Evolutionary conservation across 2,113 vertebrate species (phyloP).

Genomic region (Aegotheles bennettii): DNA sequence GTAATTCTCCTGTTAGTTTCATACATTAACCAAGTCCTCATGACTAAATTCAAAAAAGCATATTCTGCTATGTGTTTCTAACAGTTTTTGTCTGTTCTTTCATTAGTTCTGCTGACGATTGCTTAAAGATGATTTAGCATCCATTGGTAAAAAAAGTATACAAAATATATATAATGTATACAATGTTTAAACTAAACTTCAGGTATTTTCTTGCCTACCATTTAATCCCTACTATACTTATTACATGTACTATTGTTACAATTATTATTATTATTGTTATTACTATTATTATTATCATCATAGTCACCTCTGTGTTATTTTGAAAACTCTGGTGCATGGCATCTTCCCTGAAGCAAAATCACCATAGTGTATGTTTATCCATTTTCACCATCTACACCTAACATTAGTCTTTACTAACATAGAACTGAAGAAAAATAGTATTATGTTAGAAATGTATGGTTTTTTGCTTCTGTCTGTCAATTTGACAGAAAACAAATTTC

Average conservation of each 20-base stretch:
- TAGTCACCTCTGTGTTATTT: not conserved
- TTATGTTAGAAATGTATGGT: not conserved
- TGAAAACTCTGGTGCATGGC: not conserved
- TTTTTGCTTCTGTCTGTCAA: not conserved
- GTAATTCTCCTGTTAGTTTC: not conserved
- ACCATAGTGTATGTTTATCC: not conserved
- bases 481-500: not conserved
- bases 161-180: no score
- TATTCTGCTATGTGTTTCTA: not conserved
- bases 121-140: not conserved
- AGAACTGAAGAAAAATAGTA: not conserved
- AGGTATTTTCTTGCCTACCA: not conserved
- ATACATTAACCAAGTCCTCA: not conserved
- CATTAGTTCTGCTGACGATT: not conserved
- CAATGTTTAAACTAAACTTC: not conserved
- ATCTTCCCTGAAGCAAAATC: constrained; percentile 11
- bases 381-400: not conserved
- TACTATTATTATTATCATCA: not conserved
- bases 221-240: not conserved
- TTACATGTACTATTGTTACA: not conserved
- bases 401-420: not conserved
- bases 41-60: not conserved
- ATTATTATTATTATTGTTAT: not conserved
- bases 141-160: not conserved
- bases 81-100: not conserved